Evolutionary conservation across 92 coral and sea anemone species (phyloP).

Genomic region (Phenganax marumi): DNA sequence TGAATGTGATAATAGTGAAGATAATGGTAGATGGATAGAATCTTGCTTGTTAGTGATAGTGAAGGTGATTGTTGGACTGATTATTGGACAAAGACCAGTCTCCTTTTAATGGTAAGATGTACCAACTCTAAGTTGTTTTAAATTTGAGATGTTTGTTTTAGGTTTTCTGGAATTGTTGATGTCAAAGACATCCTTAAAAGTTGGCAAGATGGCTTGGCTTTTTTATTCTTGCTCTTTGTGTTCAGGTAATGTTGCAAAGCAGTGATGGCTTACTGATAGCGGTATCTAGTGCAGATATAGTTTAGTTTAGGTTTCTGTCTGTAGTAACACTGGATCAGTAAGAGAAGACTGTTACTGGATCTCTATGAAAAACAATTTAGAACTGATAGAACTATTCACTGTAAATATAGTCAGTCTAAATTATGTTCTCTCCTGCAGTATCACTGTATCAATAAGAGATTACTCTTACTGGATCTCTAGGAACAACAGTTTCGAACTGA

Average conservation of each 20-base stretch:
- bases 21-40: no score
- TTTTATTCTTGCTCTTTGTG: slow-evolving; percentile 76
- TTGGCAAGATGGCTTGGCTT: slow-evolving; percentile 93
- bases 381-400: background rate
- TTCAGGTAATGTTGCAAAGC: slow-evolving; percentile 59
- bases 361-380: background rate
- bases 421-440: background rate
- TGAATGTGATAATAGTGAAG: background rate
- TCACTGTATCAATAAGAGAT: background rate
- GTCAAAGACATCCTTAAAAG: slow-evolving; percentile 78
- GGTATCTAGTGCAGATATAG: background rate
- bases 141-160: background rate
- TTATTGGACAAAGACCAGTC: no score
- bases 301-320: background rate
- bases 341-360: background rate
- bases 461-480: background rate
- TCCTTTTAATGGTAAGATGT: no score
- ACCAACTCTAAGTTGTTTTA: background rate
- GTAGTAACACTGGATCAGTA: slow-evolving; percentile 1
- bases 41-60: no score
- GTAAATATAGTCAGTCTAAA: background rate
- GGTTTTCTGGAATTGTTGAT: slow-evolving; percentile 53
- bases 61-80: no score
- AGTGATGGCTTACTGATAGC: background rate
- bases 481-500: no score